Evolutionary conservation across 2,888 invertebrate species (phyloP).

Genomic region (Acanthosepion pharaonis): DNA sequence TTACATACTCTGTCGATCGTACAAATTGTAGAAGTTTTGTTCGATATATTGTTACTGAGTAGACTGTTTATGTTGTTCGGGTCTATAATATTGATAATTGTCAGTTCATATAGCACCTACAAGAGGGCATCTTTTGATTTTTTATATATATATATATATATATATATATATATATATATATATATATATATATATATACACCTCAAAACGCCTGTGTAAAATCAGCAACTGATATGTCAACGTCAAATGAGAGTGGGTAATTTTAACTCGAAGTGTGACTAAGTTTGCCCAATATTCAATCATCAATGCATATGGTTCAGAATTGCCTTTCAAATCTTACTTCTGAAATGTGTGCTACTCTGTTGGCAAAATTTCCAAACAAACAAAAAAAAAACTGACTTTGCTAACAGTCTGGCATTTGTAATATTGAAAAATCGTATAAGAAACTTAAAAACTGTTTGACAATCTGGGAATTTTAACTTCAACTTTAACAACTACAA

Average conservation of each 20-base stretch:
- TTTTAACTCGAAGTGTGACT: not conserved
- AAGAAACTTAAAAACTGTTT: no score
- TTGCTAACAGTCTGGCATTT: no score
- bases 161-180: conserved; percentile 45
- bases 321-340: not conserved
- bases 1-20: no score
- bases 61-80: not conserved
- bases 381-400: no score
- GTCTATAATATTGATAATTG: not conserved
- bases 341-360: no score
- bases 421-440: no score
- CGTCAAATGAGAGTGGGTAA: not conserved
- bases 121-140: not conserved
- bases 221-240: not conserved
- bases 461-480: no score
- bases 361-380: no score
- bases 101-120: not conserved
- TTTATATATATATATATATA: conserved; percentile 40
- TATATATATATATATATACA: conserved; percentile 45
- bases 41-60: not conserved
- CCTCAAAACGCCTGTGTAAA: not conserved
- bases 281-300: not conserved
- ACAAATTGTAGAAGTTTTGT: no score
- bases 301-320: not conserved
- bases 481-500: no score